Base-by-base conservation (phyloP, 2,888 invertebrate species). In the Pheosia gnoma region DNA sequence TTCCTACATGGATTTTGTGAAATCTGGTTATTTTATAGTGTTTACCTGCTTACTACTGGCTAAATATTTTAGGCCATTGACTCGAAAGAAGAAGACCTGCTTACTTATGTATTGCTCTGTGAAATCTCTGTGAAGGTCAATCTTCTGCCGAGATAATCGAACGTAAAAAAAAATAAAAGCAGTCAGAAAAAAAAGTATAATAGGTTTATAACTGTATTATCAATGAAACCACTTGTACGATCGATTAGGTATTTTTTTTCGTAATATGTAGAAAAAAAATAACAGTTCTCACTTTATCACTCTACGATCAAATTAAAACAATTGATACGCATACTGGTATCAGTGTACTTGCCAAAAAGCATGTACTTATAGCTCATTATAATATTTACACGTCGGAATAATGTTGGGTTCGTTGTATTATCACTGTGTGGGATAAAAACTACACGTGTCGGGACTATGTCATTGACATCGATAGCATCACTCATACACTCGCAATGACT, bases 401-500 rank as follows among this genome's bases (percentile, higher is more conserved):
- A 45, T 55, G 45, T 57, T 51, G 54, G 41, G 61, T 58, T 64
- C 64, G 57, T 64, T 61, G 63, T 63, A 52, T 65, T 66, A 58
- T 58, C 61, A 52, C 52, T 39, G 43, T 55, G 59, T 52, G 13
- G 58, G 58, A 67, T 68, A 71, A 71, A 76, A 70, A 68, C 41
- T 61, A 58, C 65, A 70, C 66, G 62, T 65, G 68, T 54, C 62
- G 58, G 57, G 54, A 57, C 56, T 65, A 59, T 67, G 77, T 75
- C 75, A 70, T 68, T 72, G 77, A 75, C 77, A 71, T 68, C 62
- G 62, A 67, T 70, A 64, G 36, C 41, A 60, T 53, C 8, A 54
- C n/a, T 66, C 59, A 59, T 60, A 64, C 54, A 65, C 39, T 59
- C 59, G 66, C 51, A 47, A 25, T 57, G 25, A 25, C 25, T 25